Percentiles rank a stretch among this genome's conserved stretches.
Evolutionary conservation across 2,797 vertebrate genomes (phyloP).

Genomic region (Crocidura indochinensis): DNA sequence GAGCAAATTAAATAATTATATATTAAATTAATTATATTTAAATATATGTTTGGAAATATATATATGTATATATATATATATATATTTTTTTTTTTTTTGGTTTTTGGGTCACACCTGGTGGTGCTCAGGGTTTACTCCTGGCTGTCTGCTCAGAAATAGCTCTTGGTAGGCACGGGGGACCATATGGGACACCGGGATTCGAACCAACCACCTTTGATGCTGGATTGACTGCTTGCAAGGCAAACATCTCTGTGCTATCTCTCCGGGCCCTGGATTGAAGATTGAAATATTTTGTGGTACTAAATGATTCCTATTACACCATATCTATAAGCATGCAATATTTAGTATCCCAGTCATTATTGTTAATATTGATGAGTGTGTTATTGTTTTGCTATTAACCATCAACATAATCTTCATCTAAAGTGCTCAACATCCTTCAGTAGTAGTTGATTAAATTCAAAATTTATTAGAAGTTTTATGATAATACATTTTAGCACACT

Average conservation of each 20-base stretch:
- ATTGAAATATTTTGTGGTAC: neutral
- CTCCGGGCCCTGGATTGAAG: too few species aligned
- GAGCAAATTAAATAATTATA: neutral
- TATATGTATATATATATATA: too few species aligned
- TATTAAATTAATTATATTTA: neutral
- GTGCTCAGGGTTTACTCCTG: too few species aligned
- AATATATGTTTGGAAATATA: conserved; percentile 28
- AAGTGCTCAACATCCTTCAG: neutral
- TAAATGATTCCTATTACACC: neutral
- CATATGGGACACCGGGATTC: too few species aligned
- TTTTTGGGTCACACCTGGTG: too few species aligned
- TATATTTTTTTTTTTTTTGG: too few species aligned
- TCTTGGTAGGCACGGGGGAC: too few species aligned
- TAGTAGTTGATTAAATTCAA: conserved; percentile 6
- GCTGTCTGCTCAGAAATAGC: too few species aligned
- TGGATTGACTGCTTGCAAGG: too few species aligned
- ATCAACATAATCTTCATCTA: neutral
- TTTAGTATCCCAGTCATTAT: neutral
- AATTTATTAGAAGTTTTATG: neutral
- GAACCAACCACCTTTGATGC: too few species aligned
- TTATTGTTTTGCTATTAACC: neutral
- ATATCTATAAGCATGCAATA: neutral
- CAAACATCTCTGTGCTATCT: too few species aligned
- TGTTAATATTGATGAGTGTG: neutral
- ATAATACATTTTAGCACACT: neutral